A percentile compares a stretch with the other conserved stretches of the same genome.
Evolutionary conservation across 2,113 vertebrate species (phyloP).

Genomic region (Lycocorax pyrrhopterus): DNA sequence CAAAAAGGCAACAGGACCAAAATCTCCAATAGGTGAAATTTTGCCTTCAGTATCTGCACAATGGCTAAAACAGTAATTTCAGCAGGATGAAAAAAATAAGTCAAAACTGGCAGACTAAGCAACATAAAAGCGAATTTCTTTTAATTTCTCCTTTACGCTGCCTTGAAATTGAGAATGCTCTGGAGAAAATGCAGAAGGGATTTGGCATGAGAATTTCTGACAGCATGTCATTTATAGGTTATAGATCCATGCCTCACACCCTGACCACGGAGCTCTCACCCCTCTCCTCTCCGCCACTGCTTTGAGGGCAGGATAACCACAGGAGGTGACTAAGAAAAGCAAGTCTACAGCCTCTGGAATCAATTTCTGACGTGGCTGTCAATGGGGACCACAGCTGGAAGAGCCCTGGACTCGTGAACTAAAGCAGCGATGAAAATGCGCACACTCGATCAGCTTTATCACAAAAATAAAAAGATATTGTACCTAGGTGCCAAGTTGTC

Average conservation of each 20-base stretch:
- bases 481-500: slow-evolving; percentile 98
- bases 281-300: background rate
- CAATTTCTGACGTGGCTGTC: background rate
- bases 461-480: slow-evolving; percentile 62
- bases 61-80: background rate
- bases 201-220: background rate
- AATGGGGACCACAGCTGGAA: background rate
- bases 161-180: background rate
- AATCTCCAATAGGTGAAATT: background rate
- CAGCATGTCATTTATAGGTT: background rate
- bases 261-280: background rate
- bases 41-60: background rate
- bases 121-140: background rate
- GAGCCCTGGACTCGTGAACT: background rate
- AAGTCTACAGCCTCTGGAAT: background rate
- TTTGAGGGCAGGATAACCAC: background rate
- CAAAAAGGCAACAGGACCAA: background rate
- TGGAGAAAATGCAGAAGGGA: background rate
- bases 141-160: background rate
- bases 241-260: background rate
- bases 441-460: slow-evolving; percentile 46
- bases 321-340: slow-evolving; percentile 24
- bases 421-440: slow-evolving; percentile 1
- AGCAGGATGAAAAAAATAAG: background rate
- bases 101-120: background rate